These are phyloP conservation scores for Autographa pulchrina DNA, from an alignment of 2,888 invertebrate genomes.

Conservation along the genomic window DNA sequence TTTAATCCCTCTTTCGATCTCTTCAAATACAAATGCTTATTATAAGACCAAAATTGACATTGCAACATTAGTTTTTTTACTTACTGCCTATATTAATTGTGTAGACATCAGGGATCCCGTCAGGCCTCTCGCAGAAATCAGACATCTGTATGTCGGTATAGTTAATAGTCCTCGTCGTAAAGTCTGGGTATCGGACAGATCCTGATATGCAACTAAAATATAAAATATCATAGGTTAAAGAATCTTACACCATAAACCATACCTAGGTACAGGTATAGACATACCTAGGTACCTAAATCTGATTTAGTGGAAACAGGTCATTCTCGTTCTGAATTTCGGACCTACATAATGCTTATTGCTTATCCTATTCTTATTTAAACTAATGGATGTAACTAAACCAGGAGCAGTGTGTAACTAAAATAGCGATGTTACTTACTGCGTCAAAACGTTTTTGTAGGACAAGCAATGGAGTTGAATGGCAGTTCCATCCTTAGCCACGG, in stretches of 20 bases:
- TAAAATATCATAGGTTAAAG: no score
- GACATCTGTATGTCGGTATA: conserved; percentile 84
- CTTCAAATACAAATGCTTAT: no score
- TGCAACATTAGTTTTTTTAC: conserved; percentile 40
- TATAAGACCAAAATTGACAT: no score
- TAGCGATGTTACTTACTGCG: conserved; percentile 86
- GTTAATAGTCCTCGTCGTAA: conserved; percentile 76
- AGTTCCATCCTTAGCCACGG: conserved; percentile 87
- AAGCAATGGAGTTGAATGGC: conserved; percentile 87
- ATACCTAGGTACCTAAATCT: no score
- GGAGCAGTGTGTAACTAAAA: no score
- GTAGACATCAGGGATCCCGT: conserved; percentile 82
- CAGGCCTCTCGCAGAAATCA: conserved; percentile 80
- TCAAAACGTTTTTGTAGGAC: conserved; percentile 84
- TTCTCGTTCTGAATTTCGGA: no score
- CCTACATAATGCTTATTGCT: background rate
- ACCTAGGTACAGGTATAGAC: no score
- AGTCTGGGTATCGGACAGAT: conserved; percentile 84
- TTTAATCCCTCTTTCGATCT: background rate
- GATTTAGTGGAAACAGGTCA: no score
- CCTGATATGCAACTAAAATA: conserved; percentile 87
- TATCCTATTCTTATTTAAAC: background rate
- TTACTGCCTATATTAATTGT: conserved; percentile 86
- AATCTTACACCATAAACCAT: no score
- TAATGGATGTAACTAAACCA: no score